phyloP scores from a whole-genome alignment of 2,113 vertebrate genomes.

The Antechinus flavipes region DNA sequence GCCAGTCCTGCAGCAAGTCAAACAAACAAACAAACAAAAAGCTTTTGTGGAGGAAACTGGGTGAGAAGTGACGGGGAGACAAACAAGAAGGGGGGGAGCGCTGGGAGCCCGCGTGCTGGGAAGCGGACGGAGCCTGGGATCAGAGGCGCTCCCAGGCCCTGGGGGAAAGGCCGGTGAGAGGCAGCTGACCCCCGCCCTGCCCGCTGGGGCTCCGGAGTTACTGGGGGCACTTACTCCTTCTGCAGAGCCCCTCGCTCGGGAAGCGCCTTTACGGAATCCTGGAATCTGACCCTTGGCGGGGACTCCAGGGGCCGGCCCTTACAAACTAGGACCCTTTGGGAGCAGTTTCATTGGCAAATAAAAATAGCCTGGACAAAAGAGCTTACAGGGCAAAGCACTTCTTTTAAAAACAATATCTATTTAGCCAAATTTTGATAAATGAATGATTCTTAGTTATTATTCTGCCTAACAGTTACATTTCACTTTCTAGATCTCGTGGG shows the following conservation, averaged over 20 bases:
- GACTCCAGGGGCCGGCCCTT: background rate
- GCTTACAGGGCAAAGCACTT: background rate
- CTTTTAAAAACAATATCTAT: background rate
- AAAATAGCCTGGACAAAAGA: background rate
- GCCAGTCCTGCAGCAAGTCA: background rate
- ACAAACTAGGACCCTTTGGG: background rate
- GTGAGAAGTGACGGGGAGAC: background rate
- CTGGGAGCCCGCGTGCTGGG: background rate
- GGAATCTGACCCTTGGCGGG: background rate
- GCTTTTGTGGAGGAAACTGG: background rate
- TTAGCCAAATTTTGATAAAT: too few relatives aligned
- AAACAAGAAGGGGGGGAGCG: background rate
- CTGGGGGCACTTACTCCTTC: background rate
- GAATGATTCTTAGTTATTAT: background rate
- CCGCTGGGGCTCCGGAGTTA: background rate
- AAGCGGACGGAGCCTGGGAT: background rate
- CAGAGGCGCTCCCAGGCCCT: fast-evolving
- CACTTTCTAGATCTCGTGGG: background rate
- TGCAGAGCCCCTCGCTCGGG: background rate
- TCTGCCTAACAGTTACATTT: background rate
- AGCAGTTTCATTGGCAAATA: background rate
- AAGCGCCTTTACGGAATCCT: background rate
- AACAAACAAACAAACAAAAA: background rate
- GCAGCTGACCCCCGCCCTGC: background rate
- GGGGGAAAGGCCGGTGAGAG: background rate